Conservation (phyloP, 2,888 invertebrate species). For the Halocaridina rubra region DNA sequence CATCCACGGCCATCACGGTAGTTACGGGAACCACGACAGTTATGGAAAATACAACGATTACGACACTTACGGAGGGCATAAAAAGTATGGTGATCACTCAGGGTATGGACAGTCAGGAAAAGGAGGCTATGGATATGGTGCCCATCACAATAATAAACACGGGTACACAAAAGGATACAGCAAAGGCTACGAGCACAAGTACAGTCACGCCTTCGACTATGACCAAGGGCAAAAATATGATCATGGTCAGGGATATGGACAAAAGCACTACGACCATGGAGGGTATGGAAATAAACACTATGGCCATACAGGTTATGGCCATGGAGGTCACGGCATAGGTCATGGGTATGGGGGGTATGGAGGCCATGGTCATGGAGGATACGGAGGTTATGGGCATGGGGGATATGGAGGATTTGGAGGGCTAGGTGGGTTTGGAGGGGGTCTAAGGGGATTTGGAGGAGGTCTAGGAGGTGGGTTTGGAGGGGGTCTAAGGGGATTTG, state of each 20-base stretch:
- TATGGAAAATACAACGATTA: background rate
- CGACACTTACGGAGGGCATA: background rate
- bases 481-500: background rate
- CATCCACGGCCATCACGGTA: background rate
- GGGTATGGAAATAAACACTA: background rate
- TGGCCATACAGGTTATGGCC: background rate
- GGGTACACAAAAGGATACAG: slow-evolving; percentile 23
- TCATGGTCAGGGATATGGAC: background rate
- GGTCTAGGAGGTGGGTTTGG: background rate
- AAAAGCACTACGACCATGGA: background rate
- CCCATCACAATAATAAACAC: background rate
- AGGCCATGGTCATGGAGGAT: background rate
- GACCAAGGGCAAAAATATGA: slow-evolving; percentile 1
- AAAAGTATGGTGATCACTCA: background rate
- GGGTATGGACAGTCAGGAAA: background rate
- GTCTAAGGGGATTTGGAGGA: background rate
- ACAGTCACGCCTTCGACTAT: slow-evolving; percentile 5
- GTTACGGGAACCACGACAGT: background rate
- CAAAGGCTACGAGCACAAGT: slow-evolving; percentile 20
- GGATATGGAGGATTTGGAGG: background rate
- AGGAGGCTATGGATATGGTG: background rate
- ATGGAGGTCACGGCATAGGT: background rate
- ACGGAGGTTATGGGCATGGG: background rate
- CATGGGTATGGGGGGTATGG: background rate
- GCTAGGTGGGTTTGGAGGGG: background rate